Evolutionary conservation across 2,113 vertebrate genomes (phyloP).

Genomic region (Malurus alboscapulatus): DNA sequence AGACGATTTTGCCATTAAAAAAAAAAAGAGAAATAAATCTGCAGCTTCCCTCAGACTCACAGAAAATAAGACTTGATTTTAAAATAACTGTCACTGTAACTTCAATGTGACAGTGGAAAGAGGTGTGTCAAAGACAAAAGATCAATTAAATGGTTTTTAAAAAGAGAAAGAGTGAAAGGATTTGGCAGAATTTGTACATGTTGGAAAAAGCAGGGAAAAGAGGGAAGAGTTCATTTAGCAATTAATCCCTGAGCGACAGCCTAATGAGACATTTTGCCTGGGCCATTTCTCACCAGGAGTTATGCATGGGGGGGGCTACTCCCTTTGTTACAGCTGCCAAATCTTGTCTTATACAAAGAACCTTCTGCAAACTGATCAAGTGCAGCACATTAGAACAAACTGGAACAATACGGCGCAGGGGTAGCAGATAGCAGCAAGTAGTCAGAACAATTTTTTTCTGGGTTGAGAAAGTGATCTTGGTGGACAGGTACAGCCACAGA

Average conservation of each 20-base stretch:
- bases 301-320: not conserved
- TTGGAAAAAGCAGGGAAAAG: not conserved
- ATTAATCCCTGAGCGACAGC: not conserved
- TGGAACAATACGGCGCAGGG: not conserved
- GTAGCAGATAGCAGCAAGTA: not conserved
- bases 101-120: not conserved
- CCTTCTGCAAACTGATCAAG: not conserved
- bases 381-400: not conserved
- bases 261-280: not conserved
- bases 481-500: not conserved
- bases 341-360: not conserved
- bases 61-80: not conserved
- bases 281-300: not conserved
- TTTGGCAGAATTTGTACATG: not conserved
- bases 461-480: not conserved
- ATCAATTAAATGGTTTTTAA: not conserved
- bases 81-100: not conserved
- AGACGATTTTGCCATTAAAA: not conserved
- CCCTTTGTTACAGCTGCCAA: not conserved
- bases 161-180: not conserved
- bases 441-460: not conserved
- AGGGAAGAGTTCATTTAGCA: not conserved
- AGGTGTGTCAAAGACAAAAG: not conserved
- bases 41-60: not conserved
- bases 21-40: not conserved